A percentile compares a stretch with the other conserved stretches of the same genome.
Conservation (phyloP, 2,888 invertebrate species). For the Leptinotarsa peninsularis region DNA sequence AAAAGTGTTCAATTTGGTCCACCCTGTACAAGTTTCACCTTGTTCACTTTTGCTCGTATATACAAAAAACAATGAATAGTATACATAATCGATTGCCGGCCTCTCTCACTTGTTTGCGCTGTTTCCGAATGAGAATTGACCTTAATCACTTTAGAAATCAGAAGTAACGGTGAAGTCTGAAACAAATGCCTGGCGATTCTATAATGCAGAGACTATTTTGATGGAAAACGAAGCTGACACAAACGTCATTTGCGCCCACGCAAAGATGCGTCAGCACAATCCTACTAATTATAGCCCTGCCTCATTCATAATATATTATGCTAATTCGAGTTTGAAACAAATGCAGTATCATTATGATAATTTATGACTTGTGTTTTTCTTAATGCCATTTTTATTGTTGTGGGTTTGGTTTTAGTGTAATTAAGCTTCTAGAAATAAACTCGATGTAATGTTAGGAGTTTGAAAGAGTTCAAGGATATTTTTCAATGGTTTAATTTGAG, state of each 20-base stretch:
- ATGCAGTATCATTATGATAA: constrained; percentile 62
- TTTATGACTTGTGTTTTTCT: constrained; percentile 60
- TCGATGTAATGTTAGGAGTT: constrained; percentile 39
- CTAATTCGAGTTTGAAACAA: constrained; percentile 61
- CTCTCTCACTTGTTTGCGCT: constrained; percentile 1
- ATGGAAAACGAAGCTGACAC: constrained; percentile 42
- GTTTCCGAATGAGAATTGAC: constrained; percentile 4
- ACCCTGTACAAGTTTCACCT: too few relatives aligned
- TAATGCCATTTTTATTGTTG: constrained; percentile 48
- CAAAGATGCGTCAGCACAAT: constrained; percentile 39
- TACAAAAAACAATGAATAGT: not conserved
- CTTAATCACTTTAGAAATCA: constrained; percentile 14
- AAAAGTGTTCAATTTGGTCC: too few relatives aligned
- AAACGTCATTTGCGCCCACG: constrained; percentile 16
- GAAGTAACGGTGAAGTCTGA: not conserved
- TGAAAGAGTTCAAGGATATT: constrained; percentile 39
- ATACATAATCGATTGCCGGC: not conserved
- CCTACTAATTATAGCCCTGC: constrained; percentile 58
- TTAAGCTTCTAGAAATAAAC: constrained; percentile 42
- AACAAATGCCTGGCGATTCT: constrained; percentile 41
- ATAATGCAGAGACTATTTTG: constrained; percentile 52
- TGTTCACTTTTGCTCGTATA: too few relatives aligned
- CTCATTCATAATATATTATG: constrained; percentile 63
- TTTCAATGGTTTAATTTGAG: constrained; percentile 42
- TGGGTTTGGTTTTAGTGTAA: constrained; percentile 38